These are phyloP conservation scores for Eupsilia transversa DNA, from an alignment of 2,888 invertebrate species.

Conservation along the genomic window DNA sequence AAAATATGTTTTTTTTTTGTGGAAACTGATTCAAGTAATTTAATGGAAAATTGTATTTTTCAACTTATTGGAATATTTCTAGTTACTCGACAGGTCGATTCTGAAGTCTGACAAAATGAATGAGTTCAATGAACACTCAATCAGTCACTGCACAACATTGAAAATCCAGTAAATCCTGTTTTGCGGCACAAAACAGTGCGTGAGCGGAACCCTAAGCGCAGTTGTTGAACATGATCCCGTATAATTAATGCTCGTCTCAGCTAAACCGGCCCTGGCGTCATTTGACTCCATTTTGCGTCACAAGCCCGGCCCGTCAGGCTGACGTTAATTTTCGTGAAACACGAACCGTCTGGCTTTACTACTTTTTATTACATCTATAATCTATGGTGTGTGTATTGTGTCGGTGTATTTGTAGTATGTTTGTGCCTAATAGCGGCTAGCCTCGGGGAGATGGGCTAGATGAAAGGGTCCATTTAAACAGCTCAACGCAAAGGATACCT, in stretches of 20 bases:
- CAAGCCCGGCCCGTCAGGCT: conserved; percentile 73
- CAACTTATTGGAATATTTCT: neutral
- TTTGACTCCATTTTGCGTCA: conserved; percentile 76
- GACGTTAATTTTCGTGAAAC: conserved; percentile 86
- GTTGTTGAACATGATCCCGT: conserved; percentile 79
- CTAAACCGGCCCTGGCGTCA: conserved; percentile 77
- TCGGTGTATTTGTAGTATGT: conserved; percentile 33
- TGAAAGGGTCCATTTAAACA: conserved; percentile 45
- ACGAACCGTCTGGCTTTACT: conserved; percentile 79
- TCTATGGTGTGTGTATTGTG: conserved; percentile 63
- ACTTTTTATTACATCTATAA: conserved; percentile 69
- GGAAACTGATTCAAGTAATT: conserved; percentile 1
- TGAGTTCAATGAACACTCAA: conserved; percentile 21
- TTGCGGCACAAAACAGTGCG: conserved; percentile 60
- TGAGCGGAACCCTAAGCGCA: conserved; percentile 69
- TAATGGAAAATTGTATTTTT: neutral
- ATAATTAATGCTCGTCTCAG: conserved; percentile 85
- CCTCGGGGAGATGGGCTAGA: conserved; percentile 27
- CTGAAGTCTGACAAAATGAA: neutral
- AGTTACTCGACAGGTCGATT: no score
- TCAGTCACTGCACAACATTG: conserved; percentile 42
- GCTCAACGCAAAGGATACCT: conserved; percentile 36
- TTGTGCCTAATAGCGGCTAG: conserved; percentile 30
- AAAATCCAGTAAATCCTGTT: conserved; percentile 64
- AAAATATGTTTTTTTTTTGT: conserved; percentile 1